These are phyloP conservation scores for Plodia interpunctella DNA, from an alignment of 1,140 invertebrate genomes.

Conservation along the genomic window DNA sequence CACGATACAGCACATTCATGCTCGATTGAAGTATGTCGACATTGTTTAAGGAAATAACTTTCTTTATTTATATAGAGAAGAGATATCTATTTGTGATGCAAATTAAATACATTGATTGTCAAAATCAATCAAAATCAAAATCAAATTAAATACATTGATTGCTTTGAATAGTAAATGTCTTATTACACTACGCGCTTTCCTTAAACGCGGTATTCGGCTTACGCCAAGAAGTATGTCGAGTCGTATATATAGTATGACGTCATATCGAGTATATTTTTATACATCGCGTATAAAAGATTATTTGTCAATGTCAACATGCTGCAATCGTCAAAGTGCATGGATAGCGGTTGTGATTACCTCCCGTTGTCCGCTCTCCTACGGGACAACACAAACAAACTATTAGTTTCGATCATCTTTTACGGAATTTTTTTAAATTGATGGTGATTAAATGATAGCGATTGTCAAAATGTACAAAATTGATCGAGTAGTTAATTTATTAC, in stretches of 20 bases:
- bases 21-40: slow-evolving; percentile 41
- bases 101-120: too few species aligned
- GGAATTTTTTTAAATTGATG: background rate
- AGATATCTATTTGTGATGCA: too few species aligned
- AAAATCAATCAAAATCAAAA: too few species aligned
- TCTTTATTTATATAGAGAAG: too few species aligned
- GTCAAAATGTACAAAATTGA: too few species aligned
- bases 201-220: too few species aligned
- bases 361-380: slow-evolving; percentile 75
- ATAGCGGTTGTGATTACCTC: slow-evolving; percentile 72
- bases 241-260: too few species aligned
- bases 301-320: slow-evolving; percentile 42
- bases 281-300: background rate
- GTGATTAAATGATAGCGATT: background rate
- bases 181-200: too few species aligned
- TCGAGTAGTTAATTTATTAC: too few species aligned
- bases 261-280: background rate
- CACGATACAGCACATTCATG: slow-evolving; percentile 52
- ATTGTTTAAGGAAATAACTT: slow-evolving; percentile 17
- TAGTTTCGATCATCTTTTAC: slow-evolving; percentile 28
- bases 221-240: too few species aligned
- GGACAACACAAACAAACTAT: slow-evolving; percentile 68
- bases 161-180: too few species aligned
- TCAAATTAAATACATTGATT: too few species aligned
- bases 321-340: slow-evolving; percentile 54